phyloP scores from a whole-genome alignment of 92 coral and sea anemone genomes.

The Parazoanthus darwini region DNA sequence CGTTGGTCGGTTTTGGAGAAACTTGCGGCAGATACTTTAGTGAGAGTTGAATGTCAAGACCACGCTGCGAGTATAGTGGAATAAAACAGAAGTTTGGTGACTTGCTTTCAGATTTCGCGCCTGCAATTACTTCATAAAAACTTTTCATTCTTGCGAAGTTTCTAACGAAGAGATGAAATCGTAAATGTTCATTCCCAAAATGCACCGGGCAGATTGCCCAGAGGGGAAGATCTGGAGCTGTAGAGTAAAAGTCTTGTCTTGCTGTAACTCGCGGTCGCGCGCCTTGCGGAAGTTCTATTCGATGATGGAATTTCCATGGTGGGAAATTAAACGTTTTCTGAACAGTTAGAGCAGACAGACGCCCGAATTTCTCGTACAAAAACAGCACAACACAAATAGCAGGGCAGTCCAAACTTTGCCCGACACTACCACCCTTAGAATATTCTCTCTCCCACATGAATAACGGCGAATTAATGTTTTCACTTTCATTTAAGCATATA shows the following conservation, averaged over 20 bases:
- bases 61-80: slow-evolving; percentile 73
- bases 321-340: slow-evolving; percentile 54
- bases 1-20: slow-evolving; percentile 65
- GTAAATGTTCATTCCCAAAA: slow-evolving; percentile 90
- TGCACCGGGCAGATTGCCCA: slow-evolving; percentile 95
- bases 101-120: slow-evolving; percentile 58
- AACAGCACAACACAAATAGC: slow-evolving; percentile 67
- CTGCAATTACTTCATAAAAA: slow-evolving; percentile 79
- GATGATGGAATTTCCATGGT: slow-evolving; percentile 92
- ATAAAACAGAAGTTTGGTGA: slow-evolving; percentile 84
- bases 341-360: slow-evolving; percentile 69
- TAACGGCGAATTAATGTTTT: slow-evolving; percentile 33
- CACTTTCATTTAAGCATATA: slow-evolving; percentile 61
- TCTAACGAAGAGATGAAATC: slow-evolving; percentile 83
- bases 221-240: slow-evolving; percentile 74
- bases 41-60: slow-evolving; percentile 86
- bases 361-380: slow-evolving; percentile 81
- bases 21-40: slow-evolving; percentile 76
- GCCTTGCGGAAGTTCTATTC: slow-evolving; percentile 71
- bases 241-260: slow-evolving; percentile 83
- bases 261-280: slow-evolving; percentile 77
- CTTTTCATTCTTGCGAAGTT: slow-evolving; percentile 73
- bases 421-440: neutral
- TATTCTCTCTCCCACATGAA: slow-evolving; percentile 18
- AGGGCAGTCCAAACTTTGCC: slow-evolving; percentile 42